phyloP scores from a whole-genome alignment of 2,888 invertebrate species.

The Blastobasis adustella region DNA sequence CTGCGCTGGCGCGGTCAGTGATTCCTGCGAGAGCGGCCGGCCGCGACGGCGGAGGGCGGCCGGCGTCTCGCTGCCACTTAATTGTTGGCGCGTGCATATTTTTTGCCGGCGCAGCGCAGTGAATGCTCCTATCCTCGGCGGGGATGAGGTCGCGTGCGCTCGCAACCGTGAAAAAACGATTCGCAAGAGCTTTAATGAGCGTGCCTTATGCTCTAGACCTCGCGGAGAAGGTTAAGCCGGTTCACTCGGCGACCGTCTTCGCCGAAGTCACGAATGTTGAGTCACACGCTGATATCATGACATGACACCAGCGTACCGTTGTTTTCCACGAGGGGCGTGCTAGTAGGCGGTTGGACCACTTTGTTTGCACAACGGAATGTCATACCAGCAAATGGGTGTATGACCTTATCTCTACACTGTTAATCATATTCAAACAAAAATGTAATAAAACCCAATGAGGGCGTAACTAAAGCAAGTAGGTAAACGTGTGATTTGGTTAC shows the following conservation, averaged over 20 bases:
- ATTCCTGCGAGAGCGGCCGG: constrained; percentile 50
- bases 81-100: constrained; percentile 66
- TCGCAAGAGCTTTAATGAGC: constrained; percentile 38
- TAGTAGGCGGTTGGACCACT: constrained; percentile 9
- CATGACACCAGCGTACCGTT: constrained; percentile 34
- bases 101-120: constrained; percentile 43
- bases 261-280: constrained; percentile 49
- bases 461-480: no score
- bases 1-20: constrained; percentile 37
- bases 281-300: constrained; percentile 60
- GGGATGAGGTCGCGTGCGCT: constrained; percentile 47
- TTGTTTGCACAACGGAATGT: neutral
- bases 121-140: constrained; percentile 45
- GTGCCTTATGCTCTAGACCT: constrained; percentile 47
- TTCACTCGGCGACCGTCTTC: constrained; percentile 39
- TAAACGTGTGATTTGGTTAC: no score
- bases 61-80: constrained; percentile 45
- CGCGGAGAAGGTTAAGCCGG: constrained; percentile 49
- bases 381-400: no score
- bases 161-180: constrained; percentile 44
- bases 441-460: no score
- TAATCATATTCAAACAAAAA: no score
- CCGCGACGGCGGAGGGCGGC: constrained; percentile 39
- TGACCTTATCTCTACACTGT: no score
- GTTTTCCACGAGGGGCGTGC: constrained; percentile 34